A percentile compares a stretch with the other conserved stretches of the same genome.
phyloP scores from a whole-genome alignment of 2,888 invertebrate genomes.

The Macaria notata region DNA sequence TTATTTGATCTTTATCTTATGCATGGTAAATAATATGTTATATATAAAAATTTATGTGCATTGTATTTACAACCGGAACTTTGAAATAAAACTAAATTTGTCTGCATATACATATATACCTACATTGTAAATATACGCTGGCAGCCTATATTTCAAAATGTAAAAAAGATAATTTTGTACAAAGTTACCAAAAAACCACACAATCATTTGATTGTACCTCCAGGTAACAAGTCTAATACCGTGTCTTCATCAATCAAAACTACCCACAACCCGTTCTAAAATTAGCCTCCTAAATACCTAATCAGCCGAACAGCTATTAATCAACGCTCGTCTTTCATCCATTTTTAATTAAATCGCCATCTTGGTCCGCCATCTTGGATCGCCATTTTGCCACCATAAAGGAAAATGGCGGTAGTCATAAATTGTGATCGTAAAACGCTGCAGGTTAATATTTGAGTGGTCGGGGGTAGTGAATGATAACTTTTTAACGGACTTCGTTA shows the following conservation, averaged over 20 bases:
- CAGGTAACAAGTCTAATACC: too few species aligned
- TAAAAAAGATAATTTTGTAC: too few species aligned
- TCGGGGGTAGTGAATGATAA: slow-evolving; percentile 32
- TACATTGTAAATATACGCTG: too few species aligned
- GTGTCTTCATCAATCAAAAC: not conserved
- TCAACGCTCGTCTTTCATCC: slow-evolving; percentile 39
- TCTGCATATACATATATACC: too few species aligned
- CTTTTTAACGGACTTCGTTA: slow-evolving; percentile 18
- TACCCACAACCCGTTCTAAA: slow-evolving; percentile 16
- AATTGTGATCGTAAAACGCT: slow-evolving; percentile 39
- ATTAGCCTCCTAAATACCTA: slow-evolving; percentile 15
- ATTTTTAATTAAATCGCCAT: slow-evolving; percentile 50
- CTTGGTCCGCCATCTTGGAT: slow-evolving; percentile 31
- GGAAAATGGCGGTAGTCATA: slow-evolving; percentile 41
- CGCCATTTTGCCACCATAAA: slow-evolving; percentile 31
- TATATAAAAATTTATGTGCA: too few species aligned
- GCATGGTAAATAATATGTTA: too few species aligned
- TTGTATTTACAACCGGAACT: too few species aligned
- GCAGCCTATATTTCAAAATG: too few species aligned
- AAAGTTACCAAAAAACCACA: too few species aligned
- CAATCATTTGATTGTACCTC: too few species aligned
- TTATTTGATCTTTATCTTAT: too few species aligned
- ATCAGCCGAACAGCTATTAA: slow-evolving; percentile 30
- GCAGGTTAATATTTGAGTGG: slow-evolving; percentile 42
- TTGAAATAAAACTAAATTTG: too few species aligned